A percentile compares a stretch with the other conserved stretches of the same genome.
Conservation (phyloP, 2,797 vertebrate species). For the Cottoperca gobio region DNA sequence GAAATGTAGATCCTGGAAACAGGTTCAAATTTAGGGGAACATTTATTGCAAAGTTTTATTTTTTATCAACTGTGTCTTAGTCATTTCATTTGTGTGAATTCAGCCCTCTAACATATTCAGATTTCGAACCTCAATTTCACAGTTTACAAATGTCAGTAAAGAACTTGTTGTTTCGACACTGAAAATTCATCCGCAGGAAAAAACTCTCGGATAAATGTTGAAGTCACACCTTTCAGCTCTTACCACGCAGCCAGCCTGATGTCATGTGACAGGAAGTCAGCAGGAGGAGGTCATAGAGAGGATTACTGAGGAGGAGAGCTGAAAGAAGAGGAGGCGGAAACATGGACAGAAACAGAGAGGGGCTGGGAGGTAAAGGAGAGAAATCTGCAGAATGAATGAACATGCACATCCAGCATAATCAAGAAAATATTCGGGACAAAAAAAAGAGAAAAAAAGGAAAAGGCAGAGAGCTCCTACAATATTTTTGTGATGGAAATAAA, state of each 20-base stretch:
- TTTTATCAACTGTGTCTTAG: no score
- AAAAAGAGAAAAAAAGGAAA: neutral
- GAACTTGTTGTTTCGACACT: no score
- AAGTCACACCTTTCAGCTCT: constrained; percentile 71
- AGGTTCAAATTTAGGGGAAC: no score
- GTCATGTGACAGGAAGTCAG: constrained; percentile 77
- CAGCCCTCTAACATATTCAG: neutral
- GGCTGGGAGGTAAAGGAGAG: constrained; percentile 47
- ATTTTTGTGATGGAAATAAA: neutral
- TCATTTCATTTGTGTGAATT: neutral
- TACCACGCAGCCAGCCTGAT: constrained; percentile 74
- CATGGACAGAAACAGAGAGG: constrained; percentile 42
- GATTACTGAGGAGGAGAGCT: constrained; percentile 75
- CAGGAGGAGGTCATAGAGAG: constrained; percentile 81
- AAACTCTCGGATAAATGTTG: neutral
- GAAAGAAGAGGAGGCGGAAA: constrained; percentile 52
- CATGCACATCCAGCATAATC: constrained; percentile 26
- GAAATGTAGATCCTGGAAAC: no score
- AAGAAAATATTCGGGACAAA: constrained; percentile 13
- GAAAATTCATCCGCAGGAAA: no score
- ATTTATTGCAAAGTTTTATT: no score
- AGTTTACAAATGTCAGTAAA: neutral
- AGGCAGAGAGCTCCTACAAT: neutral
- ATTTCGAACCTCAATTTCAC: neutral
- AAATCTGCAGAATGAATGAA: constrained; percentile 32